A percentile compares a stretch with the other conserved stretches of the same genome.
Evolutionary conservation across 2,797 vertebrate species (phyloP).

Genomic region (Trachops cirrhosus): DNA sequence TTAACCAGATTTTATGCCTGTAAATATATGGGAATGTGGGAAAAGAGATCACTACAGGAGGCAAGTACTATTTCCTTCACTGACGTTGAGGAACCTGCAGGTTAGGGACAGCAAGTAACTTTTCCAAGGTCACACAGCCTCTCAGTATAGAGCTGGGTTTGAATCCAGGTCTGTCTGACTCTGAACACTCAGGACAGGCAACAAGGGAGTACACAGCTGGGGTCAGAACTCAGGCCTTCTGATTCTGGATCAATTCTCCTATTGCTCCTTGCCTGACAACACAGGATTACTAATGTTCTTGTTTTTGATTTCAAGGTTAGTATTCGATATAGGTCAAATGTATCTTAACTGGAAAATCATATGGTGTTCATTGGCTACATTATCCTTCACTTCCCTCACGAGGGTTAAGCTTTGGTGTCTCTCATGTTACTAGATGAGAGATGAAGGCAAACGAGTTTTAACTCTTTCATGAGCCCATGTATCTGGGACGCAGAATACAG

Average conservation of each 20-base stretch:
- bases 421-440: background rate
- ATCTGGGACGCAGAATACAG: background rate
- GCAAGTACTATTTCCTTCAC: background rate
- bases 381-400: background rate
- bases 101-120: background rate
- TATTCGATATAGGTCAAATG: background rate
- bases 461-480: background rate
- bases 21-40: background rate
- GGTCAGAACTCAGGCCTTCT: background rate
- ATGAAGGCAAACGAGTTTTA: background rate
- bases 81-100: background rate
- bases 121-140: background rate
- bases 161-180: background rate
- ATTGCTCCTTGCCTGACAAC: background rate
- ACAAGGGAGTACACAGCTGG: background rate
- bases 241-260: background rate
- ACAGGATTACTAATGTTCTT: background rate
- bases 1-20: background rate
- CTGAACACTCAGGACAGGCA: background rate
- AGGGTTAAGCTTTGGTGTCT: background rate
- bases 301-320: background rate
- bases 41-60: background rate
- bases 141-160: background rate
- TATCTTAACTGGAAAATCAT: background rate
- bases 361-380: background rate